phyloP scores from a whole-genome alignment of 2,113 vertebrate species.

The Calypte anna region DNA sequence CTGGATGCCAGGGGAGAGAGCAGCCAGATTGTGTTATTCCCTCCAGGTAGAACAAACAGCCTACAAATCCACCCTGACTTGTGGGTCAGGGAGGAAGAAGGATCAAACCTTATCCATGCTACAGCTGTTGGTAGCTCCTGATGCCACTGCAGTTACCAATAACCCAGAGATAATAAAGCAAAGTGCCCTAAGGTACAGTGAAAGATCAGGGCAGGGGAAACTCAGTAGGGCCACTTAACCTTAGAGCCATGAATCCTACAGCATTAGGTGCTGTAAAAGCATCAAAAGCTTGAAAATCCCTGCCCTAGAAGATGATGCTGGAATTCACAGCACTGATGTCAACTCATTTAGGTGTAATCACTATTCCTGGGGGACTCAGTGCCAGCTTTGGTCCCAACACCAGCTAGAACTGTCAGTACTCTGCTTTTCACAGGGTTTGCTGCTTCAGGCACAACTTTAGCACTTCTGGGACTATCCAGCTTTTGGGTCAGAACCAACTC shows the following conservation, averaged over 20 bases:
- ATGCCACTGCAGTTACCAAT: not conserved
- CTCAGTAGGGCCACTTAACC: not conserved
- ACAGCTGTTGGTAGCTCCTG: not conserved
- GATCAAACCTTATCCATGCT: not conserved
- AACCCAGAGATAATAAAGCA: not conserved
- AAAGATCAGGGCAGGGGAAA: not conserved
- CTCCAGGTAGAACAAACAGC: not conserved
- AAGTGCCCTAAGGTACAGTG: not conserved
- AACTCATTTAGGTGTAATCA: not conserved
- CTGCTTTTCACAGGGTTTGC: not conserved
- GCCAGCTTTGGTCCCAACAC: not conserved
- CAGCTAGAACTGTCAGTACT: not conserved
- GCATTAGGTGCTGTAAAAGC: not conserved
- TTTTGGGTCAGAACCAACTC: not conserved
- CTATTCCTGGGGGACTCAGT: not conserved
- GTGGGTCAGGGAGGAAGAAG: not conserved
- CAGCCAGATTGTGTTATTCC: not conserved
- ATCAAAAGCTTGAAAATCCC: not conserved
- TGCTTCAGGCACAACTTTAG: not conserved
- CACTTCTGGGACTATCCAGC: too few species aligned
- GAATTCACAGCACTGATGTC: rapidly evolving
- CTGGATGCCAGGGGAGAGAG: not conserved
- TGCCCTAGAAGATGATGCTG: not conserved
- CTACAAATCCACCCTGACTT: not conserved
- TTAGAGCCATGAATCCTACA: not conserved